A percentile compares a stretch with the other conserved stretches of the same genome.
phyloP scores from a whole-genome alignment of 2,888 invertebrate species.

The Sminthurinus aureus region DNA sequence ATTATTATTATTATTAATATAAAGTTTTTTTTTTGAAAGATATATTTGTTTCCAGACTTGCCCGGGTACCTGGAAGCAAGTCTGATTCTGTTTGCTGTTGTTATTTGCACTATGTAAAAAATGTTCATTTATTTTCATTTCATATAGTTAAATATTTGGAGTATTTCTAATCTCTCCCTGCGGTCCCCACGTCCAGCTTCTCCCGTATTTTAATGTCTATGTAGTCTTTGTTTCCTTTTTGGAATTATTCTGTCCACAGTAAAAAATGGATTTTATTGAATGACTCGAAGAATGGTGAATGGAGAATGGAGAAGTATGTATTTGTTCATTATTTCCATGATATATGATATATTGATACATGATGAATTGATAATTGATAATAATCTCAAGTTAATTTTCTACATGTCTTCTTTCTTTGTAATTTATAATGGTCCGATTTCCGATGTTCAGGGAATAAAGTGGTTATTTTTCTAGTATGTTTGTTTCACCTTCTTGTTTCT shows the following conservation, averaged over 20 bases:
- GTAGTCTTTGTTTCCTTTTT: background rate
- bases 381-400: too few relatives aligned
- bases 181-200: slow-evolving; percentile 45
- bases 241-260: background rate
- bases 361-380: background rate
- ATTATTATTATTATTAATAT: background rate
- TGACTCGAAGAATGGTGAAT: background rate
- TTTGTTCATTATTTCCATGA: background rate
- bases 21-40: slow-evolving; percentile 20
- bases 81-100: background rate
- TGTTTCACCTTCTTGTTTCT: too few relatives aligned
- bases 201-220: slow-evolving; percentile 34
- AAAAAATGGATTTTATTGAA: background rate
- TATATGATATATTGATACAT: background rate
- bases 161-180: slow-evolving; percentile 41
- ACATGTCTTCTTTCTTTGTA: too few relatives aligned
- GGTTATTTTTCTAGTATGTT: too few relatives aligned
- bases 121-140: background rate
- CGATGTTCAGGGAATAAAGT: too few relatives aligned
- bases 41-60: slow-evolving; percentile 27
- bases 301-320: background rate
- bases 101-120: background rate
- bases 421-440: too few relatives aligned
- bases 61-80: slow-evolving; percentile 43
- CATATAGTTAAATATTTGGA: slow-evolving; percentile 9